These are phyloP conservation scores for Amazona finschi DNA, from an alignment of 2,797 vertebrate genomes.

Conservation along the genomic window DNA sequence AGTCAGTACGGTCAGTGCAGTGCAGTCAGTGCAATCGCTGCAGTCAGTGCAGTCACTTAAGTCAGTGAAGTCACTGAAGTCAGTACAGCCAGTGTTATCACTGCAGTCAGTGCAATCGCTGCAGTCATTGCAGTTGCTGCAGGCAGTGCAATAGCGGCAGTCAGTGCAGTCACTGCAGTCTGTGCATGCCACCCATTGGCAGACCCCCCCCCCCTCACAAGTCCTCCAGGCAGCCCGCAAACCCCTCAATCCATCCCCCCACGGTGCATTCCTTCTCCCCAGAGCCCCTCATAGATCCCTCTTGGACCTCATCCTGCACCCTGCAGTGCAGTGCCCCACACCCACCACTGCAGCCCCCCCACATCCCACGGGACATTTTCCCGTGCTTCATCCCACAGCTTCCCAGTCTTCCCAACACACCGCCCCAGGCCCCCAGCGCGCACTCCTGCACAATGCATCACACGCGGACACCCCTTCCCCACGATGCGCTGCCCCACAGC, in stretches of 20 bases:
- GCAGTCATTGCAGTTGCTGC: too few relatives aligned
- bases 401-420: not conserved
- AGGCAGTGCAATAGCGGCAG: too few relatives aligned
- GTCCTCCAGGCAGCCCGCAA: not conserved
- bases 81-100: too few relatives aligned
- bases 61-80: too few relatives aligned
- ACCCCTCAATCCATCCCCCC: not conserved
- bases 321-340: not conserved
- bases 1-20: too few relatives aligned
- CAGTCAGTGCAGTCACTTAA: too few relatives aligned
- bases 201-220: not conserved
- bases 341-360: not conserved
- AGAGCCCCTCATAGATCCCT: not conserved
- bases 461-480: not conserved
- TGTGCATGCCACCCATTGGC: not conserved
- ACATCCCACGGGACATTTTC: not conserved
- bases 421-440: not conserved
- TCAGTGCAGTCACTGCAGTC: too few relatives aligned
- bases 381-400: not conserved
- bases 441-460: not conserved
- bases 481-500: not conserved
- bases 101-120: rapidly evolving
- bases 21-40: too few relatives aligned
- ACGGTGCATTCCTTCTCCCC: not conserved
- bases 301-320: not conserved